Evolutionary conservation across 2,797 vertebrate genomes (phyloP), one percentile per base, ranked within the genome.

Genomic region (Cetoscarus ocellatus): DNA sequence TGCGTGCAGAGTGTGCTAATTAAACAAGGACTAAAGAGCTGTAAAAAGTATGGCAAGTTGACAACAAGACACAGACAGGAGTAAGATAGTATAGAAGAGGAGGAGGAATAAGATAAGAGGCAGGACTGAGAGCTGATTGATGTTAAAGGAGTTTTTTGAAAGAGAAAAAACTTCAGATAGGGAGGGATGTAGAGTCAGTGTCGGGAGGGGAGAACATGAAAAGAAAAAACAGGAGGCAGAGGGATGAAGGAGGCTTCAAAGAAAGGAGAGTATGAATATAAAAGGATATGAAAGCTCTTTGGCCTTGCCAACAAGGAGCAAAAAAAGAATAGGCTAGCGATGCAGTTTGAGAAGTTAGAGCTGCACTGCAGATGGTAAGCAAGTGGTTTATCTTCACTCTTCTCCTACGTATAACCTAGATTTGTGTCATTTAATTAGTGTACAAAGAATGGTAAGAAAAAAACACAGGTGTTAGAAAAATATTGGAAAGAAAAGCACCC

Each of bases 311-410:
- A 61, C 70, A 62, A 79, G 61, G 44, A 87, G 67, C 27, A 27
- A 27, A 27, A 27, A 27, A 84, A 52, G 71, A 79, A 74, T 58
- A 73, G 65, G 84, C 77, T 79, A 79, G 66, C 75, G 58, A 74
- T 78, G 86, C 78, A 15, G 83, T 58, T 66, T 57, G 70, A 80
- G 69, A 78, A 76, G 67, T 75, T 69, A 88, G 83, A 82, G 86
- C 88, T 88, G 88, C 86, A 89, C 71, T 90, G 89, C 89, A 92
- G 90, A 84, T 60, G 64, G 67, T 52, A 69, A 83, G 76, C 81
- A 65, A 73, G 77, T 80, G 66, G 59, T 35, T 72, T 39, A 36
- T 63, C 18, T 36, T 80, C 68, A 69, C 61, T 72, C 40, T 36
- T 48, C 64, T 74, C 64, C 60, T 52, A 50, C 71, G 66, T 47